Evolutionary conservation across 1,140 invertebrate genomes (phyloP), one percentile per base, ranked within the genome.

Genomic region (Mycetomoellerius zeteki): DNA sequence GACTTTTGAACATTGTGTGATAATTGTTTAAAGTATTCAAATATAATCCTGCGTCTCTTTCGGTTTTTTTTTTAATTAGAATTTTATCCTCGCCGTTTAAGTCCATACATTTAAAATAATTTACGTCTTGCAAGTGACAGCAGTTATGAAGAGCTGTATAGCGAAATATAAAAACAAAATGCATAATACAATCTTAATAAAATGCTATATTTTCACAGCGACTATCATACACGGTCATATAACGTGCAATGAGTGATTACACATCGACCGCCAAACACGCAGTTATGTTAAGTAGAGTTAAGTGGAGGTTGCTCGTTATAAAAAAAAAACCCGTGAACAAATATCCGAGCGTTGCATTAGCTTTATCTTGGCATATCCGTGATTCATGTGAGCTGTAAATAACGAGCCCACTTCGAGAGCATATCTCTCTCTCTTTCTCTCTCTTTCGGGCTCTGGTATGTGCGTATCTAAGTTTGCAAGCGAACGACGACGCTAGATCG

Each of bases 341-440:
- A 69, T 78, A 73, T 62, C 64, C 16, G 67, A 84, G 50, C 71
- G 72, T 81, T 85, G 82, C 88, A 90, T 88, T 84, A 86, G 62
- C 67, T 52, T 88, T 88, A 86, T 90, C 85, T 90, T 72, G 43
- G 43, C 60, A 47, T 71, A 19, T 84, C 43, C 65, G 77, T 86
- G 86, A 90, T 88, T 88, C 80, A 76, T 62, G 58, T 50, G 47
- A 69, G 62, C 71, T 80, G 88, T 86, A 90, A 90, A 88, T 88
- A 90, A 88, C 64, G 56, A 58, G 65, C 27, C 84, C 73, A 75
- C 58, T 67, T 67, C 69, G 47, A 85, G 24, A 87, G 43, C 21
- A 52, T 50, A 33, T 77, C 47, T 75, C 64, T 89, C 64, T 72
- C 64, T 60, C 54, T 75, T 69, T 88, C 58, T 78, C 67, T 37